These are phyloP conservation scores for Neodiprion virginianus DNA, from an alignment of 1,140 invertebrate genomes.

Conservation along the genomic window DNA sequence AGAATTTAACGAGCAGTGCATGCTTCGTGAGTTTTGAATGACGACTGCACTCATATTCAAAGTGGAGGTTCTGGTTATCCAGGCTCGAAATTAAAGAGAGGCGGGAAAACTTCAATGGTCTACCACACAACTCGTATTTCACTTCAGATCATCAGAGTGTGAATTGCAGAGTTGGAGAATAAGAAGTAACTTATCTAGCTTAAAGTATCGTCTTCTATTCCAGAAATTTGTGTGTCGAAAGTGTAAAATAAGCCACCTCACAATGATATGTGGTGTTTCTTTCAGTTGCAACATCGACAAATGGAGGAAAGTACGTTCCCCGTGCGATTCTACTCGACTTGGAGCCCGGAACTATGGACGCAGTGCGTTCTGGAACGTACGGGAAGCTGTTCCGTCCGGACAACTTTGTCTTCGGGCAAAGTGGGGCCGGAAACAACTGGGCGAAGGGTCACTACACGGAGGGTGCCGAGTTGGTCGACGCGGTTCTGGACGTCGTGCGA, in stretches of 20 bases:
- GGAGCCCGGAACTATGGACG: constrained; percentile 80
- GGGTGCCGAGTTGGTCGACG: constrained; percentile 79
- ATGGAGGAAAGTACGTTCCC: constrained; percentile 77
- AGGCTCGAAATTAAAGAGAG: no score
- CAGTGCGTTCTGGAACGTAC: constrained; percentile 73
- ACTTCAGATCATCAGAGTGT: background rate
- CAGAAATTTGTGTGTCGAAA: no score
- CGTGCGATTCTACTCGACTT: constrained; percentile 78
- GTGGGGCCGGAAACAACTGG: constrained; percentile 77
- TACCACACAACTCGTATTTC: background rate
- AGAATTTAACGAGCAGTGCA: no score
- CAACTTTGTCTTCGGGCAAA: constrained; percentile 75
- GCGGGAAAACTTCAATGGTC: constrained; percentile 3
- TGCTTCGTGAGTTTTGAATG: no score
- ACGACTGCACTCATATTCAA: no score
- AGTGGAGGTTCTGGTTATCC: no score
- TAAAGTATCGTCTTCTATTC: no score
- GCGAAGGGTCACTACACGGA: constrained; percentile 82
- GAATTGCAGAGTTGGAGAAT: no score
- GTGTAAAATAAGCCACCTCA: no score
- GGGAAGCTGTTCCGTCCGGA: constrained; percentile 79
- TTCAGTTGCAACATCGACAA: background rate
- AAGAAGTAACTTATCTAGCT: no score
- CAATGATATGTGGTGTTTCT: background rate
- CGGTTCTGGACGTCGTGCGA: constrained; percentile 80